Evolutionary conservation across 2,888 invertebrate species (phyloP).

Genomic region (Phragmatobia fuliginosa): DNA sequence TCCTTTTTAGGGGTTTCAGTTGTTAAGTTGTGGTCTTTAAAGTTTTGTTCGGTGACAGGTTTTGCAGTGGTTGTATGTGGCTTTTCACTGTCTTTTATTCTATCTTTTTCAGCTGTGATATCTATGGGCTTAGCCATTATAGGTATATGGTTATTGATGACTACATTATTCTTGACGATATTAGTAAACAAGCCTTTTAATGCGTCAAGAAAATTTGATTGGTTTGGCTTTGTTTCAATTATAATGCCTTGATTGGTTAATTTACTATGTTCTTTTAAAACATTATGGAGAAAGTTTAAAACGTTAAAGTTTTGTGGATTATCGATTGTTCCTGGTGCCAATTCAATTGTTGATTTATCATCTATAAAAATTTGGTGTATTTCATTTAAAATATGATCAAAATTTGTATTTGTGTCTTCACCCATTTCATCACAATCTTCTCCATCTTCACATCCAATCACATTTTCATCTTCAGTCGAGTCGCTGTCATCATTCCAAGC

Average conservation of each 20-base stretch:
- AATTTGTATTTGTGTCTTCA: conserved; percentile 1
- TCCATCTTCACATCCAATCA: not conserved
- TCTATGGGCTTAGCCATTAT: not conserved
- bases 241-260: conserved; percentile 8
- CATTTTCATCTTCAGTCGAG: not conserved
- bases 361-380: conserved; percentile 35
- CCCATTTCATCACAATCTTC: not conserved
- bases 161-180: conserved; percentile 34
- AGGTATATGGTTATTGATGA: conserved; percentile 31
- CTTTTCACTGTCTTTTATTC: not conserved
- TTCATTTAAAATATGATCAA: conserved; percentile 27
- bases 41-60: not conserved
- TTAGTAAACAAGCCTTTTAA: conserved; percentile 37
- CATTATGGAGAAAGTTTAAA: conserved; percentile 19
- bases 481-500: not conserved
- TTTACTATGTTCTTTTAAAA: conserved; percentile 17
- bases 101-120: conserved; percentile 4
- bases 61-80: not conserved
- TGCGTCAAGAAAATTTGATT: conserved; percentile 23
- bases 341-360: conserved; percentile 23
- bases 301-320: conserved; percentile 13
- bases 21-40: not conserved
- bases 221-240: conserved; percentile 15
- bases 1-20: conserved; percentile 1
- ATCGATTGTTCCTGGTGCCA: not conserved